Evolutionary conservation across 2,888 invertebrate genomes (phyloP), one percentile per base, ranked within the genome.

Genomic region (Tiliacea citrago): DNA sequence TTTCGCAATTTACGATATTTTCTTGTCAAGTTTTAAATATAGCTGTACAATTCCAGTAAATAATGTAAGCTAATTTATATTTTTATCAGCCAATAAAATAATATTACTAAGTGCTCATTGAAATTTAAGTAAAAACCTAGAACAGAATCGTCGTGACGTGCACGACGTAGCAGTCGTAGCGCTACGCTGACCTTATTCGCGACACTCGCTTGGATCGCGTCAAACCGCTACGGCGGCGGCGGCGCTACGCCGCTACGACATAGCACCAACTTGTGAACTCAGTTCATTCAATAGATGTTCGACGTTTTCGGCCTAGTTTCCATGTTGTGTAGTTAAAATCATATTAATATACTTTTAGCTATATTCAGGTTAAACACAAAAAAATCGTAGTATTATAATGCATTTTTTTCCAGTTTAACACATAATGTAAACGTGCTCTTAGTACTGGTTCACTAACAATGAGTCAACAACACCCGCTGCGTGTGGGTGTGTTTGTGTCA

Each of bases 111-210:
- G 65, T 63, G 16, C 53, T 57, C 57, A 57, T 49, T 66, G 6
- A 75, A 58, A 51, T 58, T 42, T 16, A 29, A 70, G 7, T 35
- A 35, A 77, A 77, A 67, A 10, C 62, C 51, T 49, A 76, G 16
- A 35, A 24, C 35, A 60, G 12, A 55, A 55, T 42, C 7, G 47
- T 47, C 12, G 24, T 18, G 35, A 51, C 66, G 69, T 62, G 47
- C 42, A 53, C 53, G n/a, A 57, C 68, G 66, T 58, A 81, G 65
- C 57, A 42, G n/a, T 47, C 24, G 24, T 76, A 73, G 68, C 66
- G 53, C 79, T 77, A 77, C 75, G 81, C 63, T 75, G 84, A 84
- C 80, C 82, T 78, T 75, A 78, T 86, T 86, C 62, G 60, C 55
- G 63, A 66, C 74, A 74, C 60, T 45, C 55, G 68, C 57, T 79